phyloP scores from a whole-genome alignment of 2,888 invertebrate species.

The Drosophila neotestacea region DNA sequence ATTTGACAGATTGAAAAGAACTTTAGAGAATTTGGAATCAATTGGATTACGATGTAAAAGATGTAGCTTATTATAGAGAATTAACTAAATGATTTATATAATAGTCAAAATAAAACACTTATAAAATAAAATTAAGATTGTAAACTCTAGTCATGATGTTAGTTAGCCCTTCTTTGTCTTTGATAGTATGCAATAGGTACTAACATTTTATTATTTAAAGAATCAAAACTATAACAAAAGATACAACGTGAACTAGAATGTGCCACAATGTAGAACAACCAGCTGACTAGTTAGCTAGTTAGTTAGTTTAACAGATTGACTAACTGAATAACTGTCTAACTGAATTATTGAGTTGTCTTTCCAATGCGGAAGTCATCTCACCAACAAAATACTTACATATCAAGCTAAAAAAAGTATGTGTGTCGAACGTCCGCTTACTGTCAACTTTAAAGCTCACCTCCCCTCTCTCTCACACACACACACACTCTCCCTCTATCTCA shows the following conservation, averaged over 20 bases:
- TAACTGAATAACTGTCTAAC: slow-evolving; percentile 29
- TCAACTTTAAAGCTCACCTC: slow-evolving; percentile 13
- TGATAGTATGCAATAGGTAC: no score
- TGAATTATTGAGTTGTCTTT: slow-evolving; percentile 28
- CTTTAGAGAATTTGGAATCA: background rate
- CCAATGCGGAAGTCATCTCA: slow-evolving; percentile 62
- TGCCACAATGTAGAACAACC: slow-evolving; percentile 61
- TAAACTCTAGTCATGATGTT: no score
- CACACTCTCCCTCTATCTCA: background rate
- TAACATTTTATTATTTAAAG: no score
- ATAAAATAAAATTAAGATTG: no score
- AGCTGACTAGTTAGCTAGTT: slow-evolving; percentile 15
- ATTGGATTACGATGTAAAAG: no score
- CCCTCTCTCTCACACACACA: background rate
- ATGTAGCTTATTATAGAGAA: background rate
- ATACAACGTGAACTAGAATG: background rate
- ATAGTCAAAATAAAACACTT: no score
- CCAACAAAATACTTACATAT: slow-evolving; percentile 18
- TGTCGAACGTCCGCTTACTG: slow-evolving; percentile 48
- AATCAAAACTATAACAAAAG: no score
- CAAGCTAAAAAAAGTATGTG: slow-evolving; percentile 26
- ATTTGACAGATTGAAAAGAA: background rate
- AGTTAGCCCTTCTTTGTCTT: no score
- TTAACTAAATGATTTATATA: background rate
- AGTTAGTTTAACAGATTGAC: slow-evolving; percentile 13